Evolutionary conservation across 2,797 vertebrate genomes (phyloP).

Genomic region (Vespertilio murinus): DNA sequence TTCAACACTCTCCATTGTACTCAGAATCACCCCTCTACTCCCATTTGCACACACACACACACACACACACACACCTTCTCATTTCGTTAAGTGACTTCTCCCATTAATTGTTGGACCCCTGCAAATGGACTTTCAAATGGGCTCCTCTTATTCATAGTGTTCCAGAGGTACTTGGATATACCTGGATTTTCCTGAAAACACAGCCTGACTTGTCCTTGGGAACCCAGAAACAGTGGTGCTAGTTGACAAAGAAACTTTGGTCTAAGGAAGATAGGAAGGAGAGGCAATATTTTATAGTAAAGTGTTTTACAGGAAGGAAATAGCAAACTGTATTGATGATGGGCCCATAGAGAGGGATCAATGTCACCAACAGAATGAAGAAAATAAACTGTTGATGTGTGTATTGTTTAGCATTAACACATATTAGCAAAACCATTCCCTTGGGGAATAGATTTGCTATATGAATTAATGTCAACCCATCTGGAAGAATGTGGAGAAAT

Average conservation of each 20-base stretch:
- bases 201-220: background rate
- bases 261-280: background rate
- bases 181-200: background rate
- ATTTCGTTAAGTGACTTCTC: background rate
- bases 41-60: rapidly evolving
- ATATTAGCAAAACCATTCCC: background rate
- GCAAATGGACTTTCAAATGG: background rate
- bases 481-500: background rate
- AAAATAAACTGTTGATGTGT: background rate
- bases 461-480: background rate
- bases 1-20: too few species aligned
- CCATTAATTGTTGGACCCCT: background rate
- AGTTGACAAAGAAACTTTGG: background rate
- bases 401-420: background rate
- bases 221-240: background rate
- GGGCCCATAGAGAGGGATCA: background rate
- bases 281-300: background rate
- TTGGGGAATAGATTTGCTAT: background rate
- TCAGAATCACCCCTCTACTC: background rate
- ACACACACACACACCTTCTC: rapidly evolving
- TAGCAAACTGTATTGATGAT: background rate
- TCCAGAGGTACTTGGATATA: background rate
- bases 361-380: background rate
- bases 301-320: constrained; percentile 4
- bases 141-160: background rate